These are phyloP conservation scores for Arctocebus calabarensis DNA, from an alignment of 2,797 vertebrate genomes.

Conservation along the genomic window DNA sequence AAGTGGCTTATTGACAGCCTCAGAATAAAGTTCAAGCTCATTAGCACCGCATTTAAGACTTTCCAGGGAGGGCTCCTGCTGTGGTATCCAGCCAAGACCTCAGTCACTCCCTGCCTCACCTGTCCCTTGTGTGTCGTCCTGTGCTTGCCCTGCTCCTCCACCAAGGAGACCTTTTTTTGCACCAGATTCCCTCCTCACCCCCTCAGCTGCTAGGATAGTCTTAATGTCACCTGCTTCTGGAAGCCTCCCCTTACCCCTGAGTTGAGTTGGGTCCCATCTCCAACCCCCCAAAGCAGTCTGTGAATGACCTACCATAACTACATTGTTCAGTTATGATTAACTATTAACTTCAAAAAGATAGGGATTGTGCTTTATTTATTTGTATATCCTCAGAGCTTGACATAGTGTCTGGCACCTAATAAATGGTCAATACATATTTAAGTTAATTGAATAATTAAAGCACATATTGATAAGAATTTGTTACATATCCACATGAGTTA, in stretches of 20 bases:
- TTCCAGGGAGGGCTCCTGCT: background rate
- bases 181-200: background rate
- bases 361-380: background rate
- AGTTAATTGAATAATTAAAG: conserved; percentile 20
- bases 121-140: no score
- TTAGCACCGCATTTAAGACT: background rate
- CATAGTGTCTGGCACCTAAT: background rate
- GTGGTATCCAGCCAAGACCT: no score
- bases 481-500: background rate
- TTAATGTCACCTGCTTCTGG: background rate
- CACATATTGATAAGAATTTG: conserved; percentile 11
- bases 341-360: background rate
- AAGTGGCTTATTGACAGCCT: background rate
- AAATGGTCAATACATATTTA: background rate
- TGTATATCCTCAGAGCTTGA: background rate
- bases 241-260: background rate
- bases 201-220: background rate
- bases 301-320: background rate
- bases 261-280: background rate
- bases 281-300: background rate
- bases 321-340: background rate
- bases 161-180: background rate
- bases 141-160: background rate
- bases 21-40: background rate
- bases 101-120: background rate